Evolutionary conservation across 2,113 vertebrate species (phyloP).

Genomic region (Chloropsis hardwickii): DNA sequence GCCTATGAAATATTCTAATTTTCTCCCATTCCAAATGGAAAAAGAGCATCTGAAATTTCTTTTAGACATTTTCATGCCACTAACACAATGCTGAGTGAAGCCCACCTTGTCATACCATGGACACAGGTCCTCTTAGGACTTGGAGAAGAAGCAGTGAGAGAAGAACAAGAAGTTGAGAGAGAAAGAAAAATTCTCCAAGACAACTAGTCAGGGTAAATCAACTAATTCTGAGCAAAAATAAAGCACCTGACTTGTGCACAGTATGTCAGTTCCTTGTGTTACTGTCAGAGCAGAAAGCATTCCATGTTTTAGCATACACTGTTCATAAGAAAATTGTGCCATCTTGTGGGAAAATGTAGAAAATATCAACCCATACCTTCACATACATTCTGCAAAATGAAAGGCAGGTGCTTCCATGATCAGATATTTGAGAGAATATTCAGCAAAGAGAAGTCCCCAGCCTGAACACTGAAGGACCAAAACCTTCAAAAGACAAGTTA

Average conservation of each 20-base stretch:
- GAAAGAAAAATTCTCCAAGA: neutral
- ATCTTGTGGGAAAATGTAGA: conserved; percentile 51
- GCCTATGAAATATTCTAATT: neutral
- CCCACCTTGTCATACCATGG: neutral
- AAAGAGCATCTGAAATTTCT: neutral
- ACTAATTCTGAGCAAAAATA: neutral
- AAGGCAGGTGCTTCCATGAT: neutral
- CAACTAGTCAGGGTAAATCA: neutral
- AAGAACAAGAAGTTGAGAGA: neutral
- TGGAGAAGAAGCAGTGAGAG: neutral
- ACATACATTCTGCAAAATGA: neutral
- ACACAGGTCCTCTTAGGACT: neutral
- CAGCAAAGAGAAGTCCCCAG: neutral
- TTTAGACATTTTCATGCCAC: neutral
- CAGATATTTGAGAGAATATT: neutral
- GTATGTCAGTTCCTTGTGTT: neutral
- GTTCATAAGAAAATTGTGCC: conserved; percentile 34
- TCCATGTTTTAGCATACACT: neutral
- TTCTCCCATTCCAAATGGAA: neutral
- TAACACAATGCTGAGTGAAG: neutral
- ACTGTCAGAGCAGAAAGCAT: neutral
- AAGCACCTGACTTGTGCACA: neutral
- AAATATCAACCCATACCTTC: neutral
- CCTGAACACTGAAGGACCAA: neutral
- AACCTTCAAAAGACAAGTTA: neutral